phyloP scores from a whole-genome alignment of 2,888 invertebrate species.

The Volucella inflata region DNA sequence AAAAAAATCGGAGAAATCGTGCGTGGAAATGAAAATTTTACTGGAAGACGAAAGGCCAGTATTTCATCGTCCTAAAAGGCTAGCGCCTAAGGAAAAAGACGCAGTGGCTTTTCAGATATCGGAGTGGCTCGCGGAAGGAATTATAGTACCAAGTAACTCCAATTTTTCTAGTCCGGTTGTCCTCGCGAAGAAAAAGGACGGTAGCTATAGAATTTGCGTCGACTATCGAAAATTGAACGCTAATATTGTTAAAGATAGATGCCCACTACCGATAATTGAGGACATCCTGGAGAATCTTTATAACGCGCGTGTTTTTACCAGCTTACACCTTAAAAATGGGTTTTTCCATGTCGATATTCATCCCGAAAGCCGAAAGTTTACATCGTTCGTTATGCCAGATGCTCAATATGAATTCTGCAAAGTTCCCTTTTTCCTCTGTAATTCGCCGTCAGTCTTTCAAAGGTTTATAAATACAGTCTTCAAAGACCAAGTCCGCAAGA shows the following conservation, averaged over 20 bases:
- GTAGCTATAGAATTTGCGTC: conserved; percentile 76
- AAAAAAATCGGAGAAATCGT: conserved; percentile 2
- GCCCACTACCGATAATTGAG: conserved; percentile 76
- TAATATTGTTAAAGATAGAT: conserved; percentile 46
- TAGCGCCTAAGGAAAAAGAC: conserved; percentile 76
- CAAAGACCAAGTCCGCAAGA: neutral
- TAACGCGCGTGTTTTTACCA: no score
- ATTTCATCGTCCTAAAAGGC: conserved; percentile 76
- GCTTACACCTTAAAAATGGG: neutral
- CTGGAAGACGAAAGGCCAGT: conserved; percentile 76
- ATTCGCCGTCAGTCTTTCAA: neutral
- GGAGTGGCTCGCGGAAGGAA: conserved; percentile 77
- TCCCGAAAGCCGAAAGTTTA: no score
- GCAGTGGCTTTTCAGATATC: conserved; percentile 77
- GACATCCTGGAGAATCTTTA: conserved; percentile 76
- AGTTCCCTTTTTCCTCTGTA: neutral
- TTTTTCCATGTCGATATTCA: no score
- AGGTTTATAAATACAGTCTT: conserved; percentile 1
- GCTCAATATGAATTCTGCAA: neutral
- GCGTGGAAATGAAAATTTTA: conserved; percentile 31
- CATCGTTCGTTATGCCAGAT: no score
- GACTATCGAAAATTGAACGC: conserved; percentile 79
- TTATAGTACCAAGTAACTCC: conserved; percentile 58
- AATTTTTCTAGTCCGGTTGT: conserved; percentile 76
- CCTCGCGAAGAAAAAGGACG: conserved; percentile 74